phyloP scores from a whole-genome alignment of 1,140 invertebrate species.

The Bathynomus jamesi region DNA sequence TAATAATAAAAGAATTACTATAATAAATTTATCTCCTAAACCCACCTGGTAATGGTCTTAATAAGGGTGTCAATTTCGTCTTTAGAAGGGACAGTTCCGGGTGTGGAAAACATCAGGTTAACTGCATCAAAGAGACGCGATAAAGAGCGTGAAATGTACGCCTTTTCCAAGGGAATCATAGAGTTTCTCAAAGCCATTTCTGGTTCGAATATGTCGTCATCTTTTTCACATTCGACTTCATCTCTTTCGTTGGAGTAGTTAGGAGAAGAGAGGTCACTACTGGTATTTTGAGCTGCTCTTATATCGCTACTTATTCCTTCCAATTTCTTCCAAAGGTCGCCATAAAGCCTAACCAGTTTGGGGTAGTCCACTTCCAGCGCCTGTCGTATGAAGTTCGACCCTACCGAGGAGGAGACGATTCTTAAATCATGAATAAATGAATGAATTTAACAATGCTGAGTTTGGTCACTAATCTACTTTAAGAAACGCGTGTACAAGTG shows the following conservation, averaged over 20 bases:
- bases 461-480: too few species aligned
- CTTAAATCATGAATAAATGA: too few species aligned
- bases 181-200: conserved; percentile 45
- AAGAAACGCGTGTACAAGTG: too few species aligned
- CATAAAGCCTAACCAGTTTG: conserved; percentile 63
- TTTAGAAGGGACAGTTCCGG: conserved; percentile 50
- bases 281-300: background rate
- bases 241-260: background rate
- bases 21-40: too few species aligned
- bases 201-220: conserved; percentile 27
- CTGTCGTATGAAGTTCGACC: conserved; percentile 66
- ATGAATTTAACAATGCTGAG: too few species aligned
- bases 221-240: background rate
- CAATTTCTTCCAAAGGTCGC: conserved; percentile 56
- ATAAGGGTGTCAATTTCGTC: conserved; percentile 63
- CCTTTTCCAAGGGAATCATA: conserved; percentile 68
- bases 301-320: conserved; percentile 40
- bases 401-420: conserved; percentile 41
- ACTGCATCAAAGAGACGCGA: conserved; percentile 75
- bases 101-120: conserved; percentile 66
- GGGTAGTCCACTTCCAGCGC: conserved; percentile 82
- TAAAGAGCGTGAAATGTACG: conserved; percentile 74
- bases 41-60: conserved; percentile 59
- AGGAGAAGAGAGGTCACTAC: background rate
- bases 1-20: too few species aligned